Evolutionary conservation across 2,888 invertebrate genomes (phyloP).

Genomic region (Sphaerophoria rueppellii): DNA sequence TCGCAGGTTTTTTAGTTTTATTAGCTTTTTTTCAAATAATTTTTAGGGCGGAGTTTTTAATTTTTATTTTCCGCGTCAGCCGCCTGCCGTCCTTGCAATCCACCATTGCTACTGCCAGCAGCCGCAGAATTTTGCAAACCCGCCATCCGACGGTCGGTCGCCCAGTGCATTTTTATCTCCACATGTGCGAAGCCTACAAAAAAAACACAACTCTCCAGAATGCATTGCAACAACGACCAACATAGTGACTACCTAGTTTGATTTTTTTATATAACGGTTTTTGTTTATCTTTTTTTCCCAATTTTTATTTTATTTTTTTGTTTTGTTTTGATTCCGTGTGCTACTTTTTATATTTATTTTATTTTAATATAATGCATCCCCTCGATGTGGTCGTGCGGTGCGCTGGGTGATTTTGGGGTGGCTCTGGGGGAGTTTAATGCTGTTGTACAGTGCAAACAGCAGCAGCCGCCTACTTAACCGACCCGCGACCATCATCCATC

Average conservation of each 20-base stretch:
- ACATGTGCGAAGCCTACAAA: constrained; percentile 49
- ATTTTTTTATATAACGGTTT: constrained; percentile 73
- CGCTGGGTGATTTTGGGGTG: constrained; percentile 15
- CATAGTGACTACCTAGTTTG: constrained; percentile 70
- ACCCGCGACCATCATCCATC: constrained; percentile 53
- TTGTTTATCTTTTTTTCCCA: constrained; percentile 71
- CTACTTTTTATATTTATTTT: constrained; percentile 73
- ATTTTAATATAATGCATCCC: constrained; percentile 77
- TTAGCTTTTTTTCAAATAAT: constrained; percentile 74
- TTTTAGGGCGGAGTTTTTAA: constrained; percentile 82
- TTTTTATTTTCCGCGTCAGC: constrained; percentile 78
- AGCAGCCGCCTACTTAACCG: constrained; percentile 71
- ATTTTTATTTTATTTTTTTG: constrained; percentile 60
- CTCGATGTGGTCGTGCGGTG: constrained; percentile 29
- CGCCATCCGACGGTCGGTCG: constrained; percentile 20
- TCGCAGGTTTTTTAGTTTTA: constrained; percentile 68
- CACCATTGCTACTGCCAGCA: neutral
- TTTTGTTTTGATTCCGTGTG: constrained; percentile 75
- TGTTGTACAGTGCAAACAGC: constrained; percentile 70
- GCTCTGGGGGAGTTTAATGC: constrained; percentile 54
- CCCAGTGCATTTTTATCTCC: constrained; percentile 27
- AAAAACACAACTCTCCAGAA: constrained; percentile 21
- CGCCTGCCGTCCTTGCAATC: constrained; percentile 59
- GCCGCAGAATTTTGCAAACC: constrained; percentile 19
- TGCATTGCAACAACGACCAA: constrained; percentile 43